Evolutionary conservation across 1,140 invertebrate species (phyloP).

Genomic region (Bombyx mori): DNA sequence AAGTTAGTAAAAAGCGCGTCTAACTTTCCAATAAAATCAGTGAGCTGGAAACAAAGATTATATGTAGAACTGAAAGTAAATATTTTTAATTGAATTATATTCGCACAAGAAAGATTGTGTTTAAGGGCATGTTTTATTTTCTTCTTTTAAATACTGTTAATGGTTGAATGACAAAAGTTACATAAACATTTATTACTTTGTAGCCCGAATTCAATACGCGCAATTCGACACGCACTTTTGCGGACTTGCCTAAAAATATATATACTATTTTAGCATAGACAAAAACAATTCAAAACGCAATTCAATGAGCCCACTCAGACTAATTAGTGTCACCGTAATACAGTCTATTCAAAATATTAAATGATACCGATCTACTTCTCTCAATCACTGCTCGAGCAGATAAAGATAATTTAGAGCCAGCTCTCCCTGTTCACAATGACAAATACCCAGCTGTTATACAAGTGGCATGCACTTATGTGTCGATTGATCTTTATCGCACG

Average conservation of each 20-base stretch:
- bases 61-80: no score
- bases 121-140: no score
- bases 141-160: no score
- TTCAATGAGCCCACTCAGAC: background rate
- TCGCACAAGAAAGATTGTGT: no score
- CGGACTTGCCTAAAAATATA: no score
- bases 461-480: constrained; percentile 16
- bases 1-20: no score
- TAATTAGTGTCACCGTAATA: constrained; percentile 10
- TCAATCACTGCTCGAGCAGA: constrained; percentile 1
- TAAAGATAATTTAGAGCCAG: constrained; percentile 3
- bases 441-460: constrained; percentile 16
- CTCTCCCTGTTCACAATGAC: constrained; percentile 6
- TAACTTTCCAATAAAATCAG: no score
- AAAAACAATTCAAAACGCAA: constrained; percentile 1
- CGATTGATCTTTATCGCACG: constrained; percentile 11
- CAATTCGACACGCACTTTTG: background rate
- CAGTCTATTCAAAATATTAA: constrained; percentile 7
- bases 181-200: background rate
- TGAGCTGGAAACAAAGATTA: no score
- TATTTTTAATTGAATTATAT: no score
- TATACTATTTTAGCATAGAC: background rate
- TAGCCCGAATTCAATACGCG: background rate
- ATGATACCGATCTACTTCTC: constrained; percentile 3
- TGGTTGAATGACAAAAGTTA: no score